Percentiles rank a stretch among this genome's conserved stretches.
phyloP scores from a whole-genome alignment of 2,113 vertebrate species.

The Cebidichthys violaceus region DNA sequence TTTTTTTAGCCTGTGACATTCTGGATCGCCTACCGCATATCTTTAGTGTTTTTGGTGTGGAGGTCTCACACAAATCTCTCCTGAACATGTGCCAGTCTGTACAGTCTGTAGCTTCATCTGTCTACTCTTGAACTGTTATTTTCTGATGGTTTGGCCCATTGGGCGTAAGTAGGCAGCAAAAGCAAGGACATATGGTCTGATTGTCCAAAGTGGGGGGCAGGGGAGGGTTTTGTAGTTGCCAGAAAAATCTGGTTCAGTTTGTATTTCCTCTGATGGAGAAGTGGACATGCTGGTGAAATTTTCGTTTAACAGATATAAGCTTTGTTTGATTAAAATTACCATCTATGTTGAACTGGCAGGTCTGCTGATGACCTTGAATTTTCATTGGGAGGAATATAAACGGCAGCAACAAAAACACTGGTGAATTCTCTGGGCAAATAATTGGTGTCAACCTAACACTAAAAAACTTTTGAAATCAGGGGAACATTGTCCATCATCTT shows the following conservation, averaged over 20 bases:
- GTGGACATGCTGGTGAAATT: background rate
- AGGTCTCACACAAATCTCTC: background rate
- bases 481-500: no score
- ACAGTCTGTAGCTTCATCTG: background rate
- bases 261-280: background rate
- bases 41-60: background rate
- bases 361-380: background rate
- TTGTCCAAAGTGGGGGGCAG: background rate
- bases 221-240: background rate
- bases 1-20: background rate
- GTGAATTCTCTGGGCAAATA: no score
- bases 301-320: background rate
- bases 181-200: background rate
- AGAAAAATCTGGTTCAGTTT: background rate
- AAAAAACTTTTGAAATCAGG: no score
- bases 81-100: no score
- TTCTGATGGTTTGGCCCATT: background rate
- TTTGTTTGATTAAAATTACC: background rate
- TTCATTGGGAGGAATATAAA: background rate
- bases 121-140: background rate
- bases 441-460: no score
- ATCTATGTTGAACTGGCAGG: background rate
- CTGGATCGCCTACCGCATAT: background rate
- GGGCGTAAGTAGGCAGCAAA: no score
- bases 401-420: background rate